Percentiles rank a stretch among this genome's conserved stretches.
phyloP scores from a whole-genome alignment of 2,888 invertebrate genomes.

The Monochamus alternatus region DNA sequence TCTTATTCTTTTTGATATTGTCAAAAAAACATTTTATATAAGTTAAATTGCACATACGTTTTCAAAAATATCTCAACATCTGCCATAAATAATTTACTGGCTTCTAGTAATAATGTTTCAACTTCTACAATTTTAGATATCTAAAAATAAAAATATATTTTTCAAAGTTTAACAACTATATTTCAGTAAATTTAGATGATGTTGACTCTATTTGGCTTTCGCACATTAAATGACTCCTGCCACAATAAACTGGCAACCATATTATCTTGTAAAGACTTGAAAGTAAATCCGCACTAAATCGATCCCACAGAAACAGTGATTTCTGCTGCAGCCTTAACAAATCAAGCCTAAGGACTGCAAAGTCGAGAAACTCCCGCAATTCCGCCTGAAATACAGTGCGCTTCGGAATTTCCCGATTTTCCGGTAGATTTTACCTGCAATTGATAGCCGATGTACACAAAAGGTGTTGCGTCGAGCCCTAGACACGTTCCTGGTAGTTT shows the following conservation, averaged over 20 bases:
- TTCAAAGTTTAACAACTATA: too few relatives aligned
- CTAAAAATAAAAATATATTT: too few relatives aligned
- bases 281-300: slow-evolving; percentile 22
- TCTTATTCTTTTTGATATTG: too few relatives aligned
- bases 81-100: too few relatives aligned
- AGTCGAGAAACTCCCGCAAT: slow-evolving; percentile 21
- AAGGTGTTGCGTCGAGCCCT: background rate
- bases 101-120: too few relatives aligned
- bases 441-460: slow-evolving; percentile 18
- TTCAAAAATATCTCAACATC: too few relatives aligned
- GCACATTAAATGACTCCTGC: background rate
- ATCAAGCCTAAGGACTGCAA: slow-evolving; percentile 19
- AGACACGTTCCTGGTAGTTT: slow-evolving; percentile 6
- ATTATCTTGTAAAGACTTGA: background rate
- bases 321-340: slow-evolving; percentile 16
- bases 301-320: slow-evolving; percentile 20
- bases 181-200: too few relatives aligned
- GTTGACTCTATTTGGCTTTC: background rate
- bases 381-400: slow-evolving; percentile 16
- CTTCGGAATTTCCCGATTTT: slow-evolving; percentile 12
- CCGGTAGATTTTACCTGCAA: slow-evolving; percentile 22
- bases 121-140: too few relatives aligned
- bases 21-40: too few relatives aligned
- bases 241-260: background rate
- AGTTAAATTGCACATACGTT: too few relatives aligned